Evolutionary conservation across 2,888 invertebrate genomes (phyloP).

Genomic region (Spodoptera exigua): DNA sequence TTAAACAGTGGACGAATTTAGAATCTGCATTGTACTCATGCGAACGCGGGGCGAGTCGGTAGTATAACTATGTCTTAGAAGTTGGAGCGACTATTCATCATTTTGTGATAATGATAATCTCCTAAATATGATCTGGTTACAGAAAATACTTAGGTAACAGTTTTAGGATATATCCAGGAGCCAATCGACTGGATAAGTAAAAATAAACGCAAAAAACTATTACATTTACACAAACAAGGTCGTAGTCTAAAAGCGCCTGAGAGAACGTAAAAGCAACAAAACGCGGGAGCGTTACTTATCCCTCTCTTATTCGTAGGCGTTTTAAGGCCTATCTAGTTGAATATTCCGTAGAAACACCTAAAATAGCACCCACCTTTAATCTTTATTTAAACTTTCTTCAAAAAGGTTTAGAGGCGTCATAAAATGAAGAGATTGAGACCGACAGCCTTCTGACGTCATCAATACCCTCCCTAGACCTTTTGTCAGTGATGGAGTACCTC

Average conservation of each 20-base stretch:
- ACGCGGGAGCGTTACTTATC: constrained; percentile 12
- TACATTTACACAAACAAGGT: constrained; percentile 1
- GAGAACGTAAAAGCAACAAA: constrained; percentile 40
- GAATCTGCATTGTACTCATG: no score
- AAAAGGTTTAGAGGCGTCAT: constrained; percentile 1
- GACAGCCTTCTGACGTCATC: constrained; percentile 31
- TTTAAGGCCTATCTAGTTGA: not conserved
- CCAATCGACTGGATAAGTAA: no score
- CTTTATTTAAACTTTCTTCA: constrained; percentile 1
- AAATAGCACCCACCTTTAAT: not conserved
- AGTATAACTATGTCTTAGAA: no score
- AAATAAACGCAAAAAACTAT: no score
- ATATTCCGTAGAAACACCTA: not conserved
- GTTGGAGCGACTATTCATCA: no score
- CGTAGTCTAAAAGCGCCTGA: constrained; percentile 42
- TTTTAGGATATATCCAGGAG: no score
- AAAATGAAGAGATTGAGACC: constrained; percentile 3
- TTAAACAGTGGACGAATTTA: no score
- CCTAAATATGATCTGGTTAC: no score
- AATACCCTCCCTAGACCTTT: constrained; percentile 11
- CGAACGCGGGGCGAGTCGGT: no score
- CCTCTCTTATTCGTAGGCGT: constrained; percentile 29
- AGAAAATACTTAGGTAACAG: no score
- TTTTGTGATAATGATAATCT: no score
- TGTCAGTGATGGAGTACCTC: constrained; percentile 16